Base-by-base conservation (phyloP, 2,888 invertebrate species). In the Phania funesta region DNA sequence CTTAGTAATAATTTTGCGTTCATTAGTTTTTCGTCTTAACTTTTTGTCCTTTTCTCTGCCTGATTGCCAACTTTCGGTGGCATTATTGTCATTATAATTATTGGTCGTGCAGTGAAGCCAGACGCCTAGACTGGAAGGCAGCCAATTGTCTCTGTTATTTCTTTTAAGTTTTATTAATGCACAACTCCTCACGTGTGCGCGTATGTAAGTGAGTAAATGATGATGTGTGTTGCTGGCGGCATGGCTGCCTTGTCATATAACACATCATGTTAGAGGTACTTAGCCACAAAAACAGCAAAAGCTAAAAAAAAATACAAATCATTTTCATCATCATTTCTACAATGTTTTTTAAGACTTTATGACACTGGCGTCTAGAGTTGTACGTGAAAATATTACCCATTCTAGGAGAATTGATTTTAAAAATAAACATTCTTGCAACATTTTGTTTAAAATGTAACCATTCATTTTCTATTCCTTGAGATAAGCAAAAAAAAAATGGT, bases 81-180 rank as follows among this genome's bases (percentile, higher is more conserved):
- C 46, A 52, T 70, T 78, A 41, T 78, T 75, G 74, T 74, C 74
- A 82, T 70, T 71, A 71, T 78, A 68, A 75, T 79, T 75, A 82
- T 82, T 79, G 68, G 82, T 82, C 78, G 65, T 65, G 79, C 79
- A 82, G 68, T 82, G 70, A 77, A 84, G 80, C 83, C 84, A 85
- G 85, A 84, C 85, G 85, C 80, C 85, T 82, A 84, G 85, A 85
- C 85, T 84, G 80, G 71, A 74, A 84, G 85, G 84, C 85, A 84
- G 85, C 85, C 85, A 85, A 85, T 67, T 70, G 82, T 82, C 82
- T 78, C 82, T 78, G 41, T 54, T 52, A 32, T 35, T 38, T 20
- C 38, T 62, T 62, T 71, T 22, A 29, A 13, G 20, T 60, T 50
- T 20, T 73, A 22, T 41, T 24, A 29, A 8, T 44, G 41, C 44